These are phyloP conservation scores for Bufotes viridis DNA, from an alignment of 2,797 vertebrate genomes.

Conservation along the genomic window DNA sequence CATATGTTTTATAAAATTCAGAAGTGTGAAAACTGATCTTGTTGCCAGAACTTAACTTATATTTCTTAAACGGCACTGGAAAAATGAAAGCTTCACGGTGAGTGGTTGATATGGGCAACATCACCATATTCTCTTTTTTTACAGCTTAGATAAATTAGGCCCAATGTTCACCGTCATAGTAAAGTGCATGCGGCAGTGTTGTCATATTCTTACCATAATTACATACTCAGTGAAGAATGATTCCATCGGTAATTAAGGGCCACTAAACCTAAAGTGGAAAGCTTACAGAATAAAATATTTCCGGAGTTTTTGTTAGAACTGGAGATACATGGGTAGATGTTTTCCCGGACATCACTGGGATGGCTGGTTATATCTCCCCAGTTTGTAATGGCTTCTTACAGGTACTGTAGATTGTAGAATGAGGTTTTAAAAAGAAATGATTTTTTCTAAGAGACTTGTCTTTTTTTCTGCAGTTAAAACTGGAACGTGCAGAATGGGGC, in stretches of 20 bases:
- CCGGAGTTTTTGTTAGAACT: not conserved
- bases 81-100: not conserved
- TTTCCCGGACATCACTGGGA: not conserved
- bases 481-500: constrained; percentile 94
- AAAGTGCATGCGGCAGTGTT: not conserved
- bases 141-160: not conserved
- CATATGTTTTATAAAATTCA: too few species aligned
- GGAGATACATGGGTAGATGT: not conserved
- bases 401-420: not conserved
- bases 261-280: not conserved
- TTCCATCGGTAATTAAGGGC: not conserved
- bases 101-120: too few species aligned
- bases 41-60: too few species aligned
- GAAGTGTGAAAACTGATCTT: too few species aligned
- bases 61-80: not conserved
- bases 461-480: constrained; percentile 78
- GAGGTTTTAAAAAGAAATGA: not conserved
- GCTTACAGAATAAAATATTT: not conserved
- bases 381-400: not conserved
- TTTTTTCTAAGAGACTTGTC: not conserved
- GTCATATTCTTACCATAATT: not conserved
- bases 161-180: not conserved
- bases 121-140: not conserved
- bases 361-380: too few species aligned
- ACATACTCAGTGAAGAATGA: too few species aligned